A percentile compares a stretch with the other conserved stretches of the same genome.
These are phyloP conservation scores for Drosophila kambysellisi DNA, from an alignment of 2,888 invertebrate species.

Conservation along the genomic window DNA sequence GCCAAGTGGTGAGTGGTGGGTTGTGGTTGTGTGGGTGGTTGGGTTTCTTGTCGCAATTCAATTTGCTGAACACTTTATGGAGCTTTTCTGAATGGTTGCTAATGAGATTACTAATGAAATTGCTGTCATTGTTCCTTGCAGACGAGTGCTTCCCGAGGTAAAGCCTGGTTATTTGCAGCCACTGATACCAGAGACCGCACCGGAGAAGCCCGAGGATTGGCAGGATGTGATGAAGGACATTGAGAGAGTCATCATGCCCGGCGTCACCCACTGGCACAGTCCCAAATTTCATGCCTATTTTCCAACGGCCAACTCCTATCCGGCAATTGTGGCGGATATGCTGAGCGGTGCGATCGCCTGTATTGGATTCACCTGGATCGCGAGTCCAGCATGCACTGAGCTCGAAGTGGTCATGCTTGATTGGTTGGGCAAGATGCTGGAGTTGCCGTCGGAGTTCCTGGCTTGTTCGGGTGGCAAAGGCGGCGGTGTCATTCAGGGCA, in stretches of 20 bases:
- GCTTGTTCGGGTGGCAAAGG: conserved; percentile 93
- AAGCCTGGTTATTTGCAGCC: conserved; percentile 96
- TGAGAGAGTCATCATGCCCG: conserved; percentile 98
- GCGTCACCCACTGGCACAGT: conserved; percentile 98
- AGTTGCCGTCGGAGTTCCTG: conserved; percentile 93
- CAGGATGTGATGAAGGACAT: conserved; percentile 96
- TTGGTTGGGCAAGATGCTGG: conserved; percentile 97
- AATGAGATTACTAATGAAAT: conserved; percentile 54
- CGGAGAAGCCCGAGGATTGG: conserved; percentile 94
- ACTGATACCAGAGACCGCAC: conserved; percentile 93
- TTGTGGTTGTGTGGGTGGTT: neutral
- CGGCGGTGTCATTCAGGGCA: conserved; percentile 96
- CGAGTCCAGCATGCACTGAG: conserved; percentile 98
- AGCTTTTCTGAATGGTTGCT: conserved; percentile 32
- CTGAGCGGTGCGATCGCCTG: conserved; percentile 97
- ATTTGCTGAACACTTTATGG: conserved; percentile 44
- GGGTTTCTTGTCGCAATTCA: conserved; percentile 34
- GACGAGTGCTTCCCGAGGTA: conserved; percentile 95
- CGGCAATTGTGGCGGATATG: conserved; percentile 97
- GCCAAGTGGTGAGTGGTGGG: neutral
- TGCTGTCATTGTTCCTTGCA: conserved; percentile 82
- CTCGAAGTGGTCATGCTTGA: conserved; percentile 97
- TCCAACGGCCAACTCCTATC: conserved; percentile 96
- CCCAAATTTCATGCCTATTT: conserved; percentile 98
- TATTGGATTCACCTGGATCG: conserved; percentile 98